phyloP scores from a whole-genome alignment of 2,888 invertebrate genomes.

The Acholoe squamosa region DNA sequence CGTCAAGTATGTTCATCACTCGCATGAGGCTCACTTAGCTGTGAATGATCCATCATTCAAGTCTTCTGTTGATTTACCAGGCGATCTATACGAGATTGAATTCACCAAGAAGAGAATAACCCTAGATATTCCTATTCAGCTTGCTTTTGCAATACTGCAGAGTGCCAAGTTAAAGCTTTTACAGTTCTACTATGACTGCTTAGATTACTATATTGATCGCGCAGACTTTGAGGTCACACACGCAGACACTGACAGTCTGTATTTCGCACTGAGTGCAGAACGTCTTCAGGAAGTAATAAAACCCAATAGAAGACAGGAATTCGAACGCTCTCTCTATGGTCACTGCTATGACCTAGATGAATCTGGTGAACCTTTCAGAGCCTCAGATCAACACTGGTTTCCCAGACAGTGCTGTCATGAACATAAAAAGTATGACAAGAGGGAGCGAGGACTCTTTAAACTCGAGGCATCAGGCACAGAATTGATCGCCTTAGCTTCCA shows the following conservation, averaged over 20 bases:
- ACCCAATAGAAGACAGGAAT: background rate
- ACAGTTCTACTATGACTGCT: slow-evolving; percentile 35
- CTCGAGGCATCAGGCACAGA: background rate
- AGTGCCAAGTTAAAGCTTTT: background rate
- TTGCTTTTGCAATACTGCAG: background rate
- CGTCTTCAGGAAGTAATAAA: background rate
- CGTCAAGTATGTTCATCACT: background rate
- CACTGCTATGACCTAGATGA: background rate
- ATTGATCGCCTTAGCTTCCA: background rate
- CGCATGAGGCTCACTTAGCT: background rate
- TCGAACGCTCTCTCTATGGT: background rate
- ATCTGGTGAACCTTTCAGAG: too few relatives aligned
- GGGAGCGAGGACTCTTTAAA: background rate
- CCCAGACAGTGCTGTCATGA: background rate
- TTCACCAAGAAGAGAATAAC: background rate
- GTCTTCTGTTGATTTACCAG: background rate
- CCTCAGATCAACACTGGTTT: slow-evolving; percentile 22
- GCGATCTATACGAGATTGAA: slow-evolving; percentile 7
- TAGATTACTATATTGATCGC: background rate
- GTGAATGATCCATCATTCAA: slow-evolving; percentile 17
- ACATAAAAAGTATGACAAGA: background rate
- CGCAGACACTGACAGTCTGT: background rate
- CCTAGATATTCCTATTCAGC: slow-evolving; percentile 26
- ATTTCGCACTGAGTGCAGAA: background rate
- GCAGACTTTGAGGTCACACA: background rate